These are phyloP conservation scores for Dinocampus coccinellae DNA, from an alignment of 2,888 invertebrate genomes.

Conservation along the genomic window DNA sequence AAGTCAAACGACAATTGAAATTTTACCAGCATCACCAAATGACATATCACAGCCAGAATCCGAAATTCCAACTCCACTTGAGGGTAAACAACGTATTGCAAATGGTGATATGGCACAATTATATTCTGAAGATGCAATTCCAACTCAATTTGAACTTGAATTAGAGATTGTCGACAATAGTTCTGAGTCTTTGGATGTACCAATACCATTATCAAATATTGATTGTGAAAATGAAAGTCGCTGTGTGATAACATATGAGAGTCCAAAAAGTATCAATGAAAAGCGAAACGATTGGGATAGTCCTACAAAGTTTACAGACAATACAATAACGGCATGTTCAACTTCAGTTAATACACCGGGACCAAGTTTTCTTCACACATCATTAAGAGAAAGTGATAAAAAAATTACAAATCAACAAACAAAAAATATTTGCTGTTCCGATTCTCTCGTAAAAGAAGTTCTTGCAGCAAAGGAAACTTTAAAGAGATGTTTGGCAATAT, in stretches of 20 bases:
- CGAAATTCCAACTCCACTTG: conserved; percentile 26
- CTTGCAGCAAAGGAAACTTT: conserved; percentile 65
- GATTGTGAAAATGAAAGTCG: conserved; percentile 5
- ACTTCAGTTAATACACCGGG: neutral
- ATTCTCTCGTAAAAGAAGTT: conserved; percentile 62
- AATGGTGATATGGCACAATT: conserved; percentile 45
- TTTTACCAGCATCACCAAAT: conserved; percentile 60
- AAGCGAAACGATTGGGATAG: neutral
- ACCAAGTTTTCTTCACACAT: conserved; percentile 1
- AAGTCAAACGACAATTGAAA: conserved; percentile 64
- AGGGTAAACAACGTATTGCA: conserved; percentile 17
- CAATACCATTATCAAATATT: conserved; percentile 40
- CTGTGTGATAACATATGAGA: neutral
- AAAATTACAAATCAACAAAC: neutral
- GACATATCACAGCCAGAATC: conserved; percentile 47
- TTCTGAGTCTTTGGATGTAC: conserved; percentile 50
- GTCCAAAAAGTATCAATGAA: neutral
- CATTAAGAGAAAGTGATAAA: neutral
- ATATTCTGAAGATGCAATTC: conserved; percentile 57
- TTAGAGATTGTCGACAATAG: conserved; percentile 59
- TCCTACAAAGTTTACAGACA: neutral
- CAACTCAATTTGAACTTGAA: conserved; percentile 62
- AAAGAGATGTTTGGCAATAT: conserved; percentile 56
- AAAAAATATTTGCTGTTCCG: conserved; percentile 52
- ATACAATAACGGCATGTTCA: neutral